Percentiles rank a stretch among this genome's conserved stretches.
Evolutionary conservation across 1,140 invertebrate species (phyloP).

Genomic region (Stegodyphus dumicola): DNA sequence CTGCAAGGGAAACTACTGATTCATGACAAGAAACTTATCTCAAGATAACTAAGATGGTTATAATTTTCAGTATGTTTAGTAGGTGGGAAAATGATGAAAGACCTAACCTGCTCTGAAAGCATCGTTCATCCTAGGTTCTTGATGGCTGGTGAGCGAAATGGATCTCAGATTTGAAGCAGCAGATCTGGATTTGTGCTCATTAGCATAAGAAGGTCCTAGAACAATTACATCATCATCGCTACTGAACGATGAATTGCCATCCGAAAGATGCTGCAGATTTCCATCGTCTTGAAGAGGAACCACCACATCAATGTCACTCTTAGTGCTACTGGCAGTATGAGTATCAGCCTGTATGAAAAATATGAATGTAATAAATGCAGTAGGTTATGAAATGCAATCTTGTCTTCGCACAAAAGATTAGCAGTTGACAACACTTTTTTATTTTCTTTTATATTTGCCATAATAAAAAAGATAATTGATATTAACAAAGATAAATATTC

Average conservation of each 20-base stretch:
- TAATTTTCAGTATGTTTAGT: no score
- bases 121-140: slow-evolving; percentile 28
- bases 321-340: background rate
- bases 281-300: slow-evolving; percentile 20
- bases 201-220: slow-evolving; percentile 8
- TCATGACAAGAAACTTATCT: no score
- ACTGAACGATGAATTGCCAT: background rate
- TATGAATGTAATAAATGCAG: no score
- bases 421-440: no score
- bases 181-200: background rate
- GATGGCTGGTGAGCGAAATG: slow-evolving; percentile 45
- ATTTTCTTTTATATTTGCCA: no score
- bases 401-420: no score
- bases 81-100: no score
- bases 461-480: no score
- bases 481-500: no score
- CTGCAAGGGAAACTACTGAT: background rate
- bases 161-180: slow-evolving; percentile 37
- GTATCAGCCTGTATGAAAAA: no score
- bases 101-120: slow-evolving; percentile 32
- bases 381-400: no score
- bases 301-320: slow-evolving; percentile 28
- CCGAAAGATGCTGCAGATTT: slow-evolving; percentile 13
- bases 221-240: background rate
- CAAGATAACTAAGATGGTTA: no score